Evolutionary conservation across 2,797 vertebrate species (phyloP).

Genomic region (Hylomyscus alleni): DNA sequence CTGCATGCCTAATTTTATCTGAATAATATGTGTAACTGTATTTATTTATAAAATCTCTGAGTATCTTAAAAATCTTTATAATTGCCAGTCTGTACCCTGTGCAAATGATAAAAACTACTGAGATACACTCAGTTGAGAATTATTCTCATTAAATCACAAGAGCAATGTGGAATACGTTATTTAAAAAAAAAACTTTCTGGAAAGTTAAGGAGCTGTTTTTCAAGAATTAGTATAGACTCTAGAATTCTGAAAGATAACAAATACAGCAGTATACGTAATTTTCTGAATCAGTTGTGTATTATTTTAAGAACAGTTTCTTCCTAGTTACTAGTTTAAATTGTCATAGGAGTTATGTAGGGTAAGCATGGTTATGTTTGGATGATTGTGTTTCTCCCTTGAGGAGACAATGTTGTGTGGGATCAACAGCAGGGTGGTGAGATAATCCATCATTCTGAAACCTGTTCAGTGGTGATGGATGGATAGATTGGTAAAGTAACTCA

Average conservation of each 20-base stretch:
- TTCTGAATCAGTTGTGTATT: slow-evolving; percentile 50
- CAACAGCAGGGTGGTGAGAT: slow-evolving; percentile 86
- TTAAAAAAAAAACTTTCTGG: neutral
- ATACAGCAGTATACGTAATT: slow-evolving; percentile 17
- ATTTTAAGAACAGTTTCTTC: slow-evolving; percentile 31
- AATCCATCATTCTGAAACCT: slow-evolving; percentile 93
- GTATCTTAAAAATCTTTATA: neutral
- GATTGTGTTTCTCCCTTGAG: slow-evolving; percentile 84
- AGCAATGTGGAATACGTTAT: neutral
- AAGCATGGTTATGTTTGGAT: slow-evolving; percentile 78
- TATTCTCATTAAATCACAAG: slow-evolving; percentile 47
- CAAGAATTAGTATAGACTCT: slow-evolving; percentile 31
- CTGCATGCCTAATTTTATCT: neutral
- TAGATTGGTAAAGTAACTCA: slow-evolving; percentile 93
- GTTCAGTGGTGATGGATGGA: slow-evolving; percentile 92
- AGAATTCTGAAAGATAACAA: slow-evolving; percentile 37
- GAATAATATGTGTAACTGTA: neutral
- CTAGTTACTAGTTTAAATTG: slow-evolving; percentile 61
- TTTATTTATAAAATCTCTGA: slow-evolving; percentile 16
- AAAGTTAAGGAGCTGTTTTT: slow-evolving; percentile 12
- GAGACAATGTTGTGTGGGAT: slow-evolving; percentile 85
- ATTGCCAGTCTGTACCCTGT: neutral
- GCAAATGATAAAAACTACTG: neutral
- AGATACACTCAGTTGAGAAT: slow-evolving; percentile 20
- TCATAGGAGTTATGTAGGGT: slow-evolving; percentile 64